These are phyloP conservation scores for Candoia aspera DNA, from an alignment of 2,113 vertebrate genomes.

Conservation along the genomic window DNA sequence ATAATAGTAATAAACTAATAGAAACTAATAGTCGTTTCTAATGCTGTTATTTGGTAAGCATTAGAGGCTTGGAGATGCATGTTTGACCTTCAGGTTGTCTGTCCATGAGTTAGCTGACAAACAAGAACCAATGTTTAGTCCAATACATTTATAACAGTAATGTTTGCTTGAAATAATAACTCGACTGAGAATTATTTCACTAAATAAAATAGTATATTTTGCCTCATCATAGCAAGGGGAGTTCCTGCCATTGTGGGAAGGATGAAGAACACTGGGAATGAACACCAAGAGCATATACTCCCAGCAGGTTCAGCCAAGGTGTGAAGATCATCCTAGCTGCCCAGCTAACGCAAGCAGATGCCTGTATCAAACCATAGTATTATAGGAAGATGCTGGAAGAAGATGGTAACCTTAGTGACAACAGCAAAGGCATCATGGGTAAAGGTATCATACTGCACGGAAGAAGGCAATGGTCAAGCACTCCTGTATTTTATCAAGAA, in stretches of 20 bases:
- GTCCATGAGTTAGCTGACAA: neutral
- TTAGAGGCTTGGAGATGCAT: neutral
- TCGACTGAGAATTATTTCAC: neutral
- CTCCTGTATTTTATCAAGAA: neutral
- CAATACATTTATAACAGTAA: neutral
- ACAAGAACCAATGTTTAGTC: neutral
- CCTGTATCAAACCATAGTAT: neutral
- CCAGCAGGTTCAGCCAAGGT: neutral
- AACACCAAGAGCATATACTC: neutral
- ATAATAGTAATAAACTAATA: no score
- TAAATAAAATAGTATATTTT: neutral
- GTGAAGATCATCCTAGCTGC: neutral
- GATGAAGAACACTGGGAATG: neutral
- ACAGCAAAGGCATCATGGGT: neutral
- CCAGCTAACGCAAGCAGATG: neutral
- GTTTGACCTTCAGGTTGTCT: neutral
- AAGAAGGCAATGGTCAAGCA: neutral
- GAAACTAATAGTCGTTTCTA: constrained; percentile 17
- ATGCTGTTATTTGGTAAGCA: neutral
- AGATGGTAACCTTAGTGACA: neutral
- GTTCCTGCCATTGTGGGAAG: neutral
- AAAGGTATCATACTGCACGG: neutral
- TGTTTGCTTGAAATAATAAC: neutral
- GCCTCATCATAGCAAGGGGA: neutral
- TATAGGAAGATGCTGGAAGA: neutral